A percentile compares a stretch with the other conserved stretches of the same genome.
These are phyloP conservation scores for Ptychodera flava DNA, from an alignment of 35 echinoderm and acorn worm genomes.

Conservation along the genomic window DNA sequence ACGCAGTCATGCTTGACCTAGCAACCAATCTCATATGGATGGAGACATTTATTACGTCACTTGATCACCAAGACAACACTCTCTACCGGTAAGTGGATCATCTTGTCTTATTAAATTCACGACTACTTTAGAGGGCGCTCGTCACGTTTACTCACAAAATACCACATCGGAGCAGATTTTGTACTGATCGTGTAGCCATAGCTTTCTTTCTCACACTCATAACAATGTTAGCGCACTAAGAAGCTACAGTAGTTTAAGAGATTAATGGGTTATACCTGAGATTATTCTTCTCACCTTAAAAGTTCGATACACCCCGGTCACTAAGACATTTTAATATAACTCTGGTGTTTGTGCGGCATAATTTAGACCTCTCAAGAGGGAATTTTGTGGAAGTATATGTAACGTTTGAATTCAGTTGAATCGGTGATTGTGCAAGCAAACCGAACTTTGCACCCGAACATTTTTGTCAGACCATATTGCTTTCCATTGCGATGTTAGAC, in stretches of 20 bases:
- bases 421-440: too few species aligned
- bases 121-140: not conserved
- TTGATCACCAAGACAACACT: conserved; percentile 88
- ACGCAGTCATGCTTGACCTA: conserved; percentile 63
- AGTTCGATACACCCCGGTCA: too few species aligned
- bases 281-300: too few species aligned
- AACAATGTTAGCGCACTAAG: not conserved
- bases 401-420: too few species aligned
- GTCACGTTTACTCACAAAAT: not conserved
- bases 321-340: too few species aligned
- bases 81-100: conserved; percentile 56
- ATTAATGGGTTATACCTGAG: not conserved
- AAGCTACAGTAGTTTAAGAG: not conserved
- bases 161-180: not conserved
- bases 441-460: too few species aligned
- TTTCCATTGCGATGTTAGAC: too few species aligned
- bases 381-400: too few species aligned
- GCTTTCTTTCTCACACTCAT: not conserved
- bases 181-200: not conserved
- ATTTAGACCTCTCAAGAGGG: too few species aligned
- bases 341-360: too few species aligned
- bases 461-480: too few species aligned
- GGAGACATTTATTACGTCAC: conserved; percentile 67
- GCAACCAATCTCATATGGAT: conserved; percentile 91
- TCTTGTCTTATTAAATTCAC: not conserved